Evolutionary conservation across 2,797 vertebrate genomes (phyloP).

Genomic region (Harpagifer antarcticus): DNA sequence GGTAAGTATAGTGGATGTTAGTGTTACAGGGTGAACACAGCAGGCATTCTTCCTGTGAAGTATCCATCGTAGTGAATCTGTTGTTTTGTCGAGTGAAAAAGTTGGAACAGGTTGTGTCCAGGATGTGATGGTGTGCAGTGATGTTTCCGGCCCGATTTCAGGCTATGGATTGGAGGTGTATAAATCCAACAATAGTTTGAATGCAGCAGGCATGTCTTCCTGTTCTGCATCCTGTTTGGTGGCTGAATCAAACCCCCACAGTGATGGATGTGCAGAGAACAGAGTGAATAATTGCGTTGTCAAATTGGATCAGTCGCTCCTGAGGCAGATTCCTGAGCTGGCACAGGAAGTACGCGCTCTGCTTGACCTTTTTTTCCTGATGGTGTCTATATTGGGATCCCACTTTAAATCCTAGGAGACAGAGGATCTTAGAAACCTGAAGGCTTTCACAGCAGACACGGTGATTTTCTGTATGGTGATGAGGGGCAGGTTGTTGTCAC

Average conservation of each 20-base stretch:
- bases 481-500: not conserved
- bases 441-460: not conserved
- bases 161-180: not conserved
- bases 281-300: not conserved
- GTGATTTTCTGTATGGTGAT: not conserved
- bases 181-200: not conserved
- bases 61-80: not conserved
- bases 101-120: not conserved
- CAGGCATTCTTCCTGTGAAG: not conserved
- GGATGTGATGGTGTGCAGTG: not conserved
- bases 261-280: conserved; percentile 7
- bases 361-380: not conserved
- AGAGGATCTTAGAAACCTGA: not conserved
- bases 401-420: no score
- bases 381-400: not conserved
- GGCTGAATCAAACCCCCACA: not conserved
- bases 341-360: not conserved
- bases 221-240: not conserved
- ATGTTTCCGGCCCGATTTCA: not conserved
- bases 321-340: conserved; percentile 1
- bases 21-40: not conserved
- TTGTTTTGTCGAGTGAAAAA: not conserved
- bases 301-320: conserved; percentile 2
- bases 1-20: not conserved
- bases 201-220: not conserved